Evolutionary conservation across 1,140 invertebrate species (phyloP), one percentile per base, ranked within the genome.

Genomic region (Hestina assimilis): DNA sequence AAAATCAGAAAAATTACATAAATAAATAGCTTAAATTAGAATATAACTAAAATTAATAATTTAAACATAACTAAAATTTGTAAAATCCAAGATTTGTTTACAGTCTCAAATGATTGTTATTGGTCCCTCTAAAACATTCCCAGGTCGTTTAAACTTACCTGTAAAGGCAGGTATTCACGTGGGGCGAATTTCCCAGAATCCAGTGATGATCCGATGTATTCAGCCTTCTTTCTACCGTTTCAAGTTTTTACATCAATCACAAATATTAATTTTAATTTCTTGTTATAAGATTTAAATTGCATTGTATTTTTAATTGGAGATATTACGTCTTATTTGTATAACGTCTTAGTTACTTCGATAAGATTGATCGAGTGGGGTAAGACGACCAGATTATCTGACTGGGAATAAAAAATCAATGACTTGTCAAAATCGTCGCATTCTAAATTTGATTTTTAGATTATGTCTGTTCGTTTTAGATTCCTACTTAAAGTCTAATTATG

Each of bases 291-390:
- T 67, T 40, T 0, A 60, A 52, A 63, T 12, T 68, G 11, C 14
- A 23, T 48, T 45, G 43, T 20, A 17, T 7, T n/a, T 52, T 12
- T 9, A 1, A 3, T 14, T 4, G 19, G 9, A 52, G 12, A 26
- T 61, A 31, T 14, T 20, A 45, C 58, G 12, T 66, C 63, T 63
- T 43, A 24, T 42, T 19, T 21, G 15, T 41, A 19, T 19, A 38
- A 15, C 14, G 43, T 59, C 61, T 72, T 75, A 77, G 77, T 77
- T 75, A 41, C 66, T 66, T 77, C 75, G 79, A 86, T 86, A 86
- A 86, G 85, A 88, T 88, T 86, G 83, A 88, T 88, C 82, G 81
- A 88, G 85, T 88, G 83, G 75, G 80, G 80, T 84, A 83, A 85
- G 75, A 77, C 63, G 75, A 79, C 63, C 73, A 86, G 85, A 88